Base-by-base conservation (phyloP, 2,113 vertebrate species). In the Alligator mississippiensis region DNA sequence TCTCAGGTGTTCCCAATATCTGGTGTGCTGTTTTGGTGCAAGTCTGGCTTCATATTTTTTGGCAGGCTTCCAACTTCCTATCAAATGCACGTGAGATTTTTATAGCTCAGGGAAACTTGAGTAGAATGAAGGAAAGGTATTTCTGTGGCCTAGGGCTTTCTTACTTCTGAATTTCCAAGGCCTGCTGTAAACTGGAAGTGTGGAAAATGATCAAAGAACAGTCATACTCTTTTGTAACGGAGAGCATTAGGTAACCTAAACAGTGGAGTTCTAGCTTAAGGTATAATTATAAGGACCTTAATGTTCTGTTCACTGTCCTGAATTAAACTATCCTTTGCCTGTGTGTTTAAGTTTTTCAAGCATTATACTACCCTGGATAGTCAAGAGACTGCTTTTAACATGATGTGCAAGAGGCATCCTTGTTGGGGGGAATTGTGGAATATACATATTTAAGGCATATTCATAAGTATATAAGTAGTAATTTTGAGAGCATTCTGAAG, bases 361-460 rank as follows among this genome's bases (percentile, higher is more conserved):
- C 66, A 19, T 54, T 28, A 19, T 1, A 3, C 34, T 66, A 30
- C 10, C 3, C 14, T 68, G 62, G 34, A 7, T 18, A 34, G 55
- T 30, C 22, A 64, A 64, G 64, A 88, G 88, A 38, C 21, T 13
- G 9, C 28, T 92, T 91, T 90, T 66, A 85, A 27, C 17, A 59
- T 87, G 85, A 13, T 0, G 1, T 81, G 77, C 12, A 16, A 0
- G 0, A 58, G 11, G 27, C 64, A 22, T 0, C 6, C 79, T 87
- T 60, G 68, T 17, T 72, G 66, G n/a, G 55, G 70, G 59, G 66
- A 28, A 14, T 10, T 25, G 16, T 76, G 0, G 0, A 77, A 34
- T 70, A 13, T 70, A 9, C 21, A 3, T 47, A 47, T 47, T 2
- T 47, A 47, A 81, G 80, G 13, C 78, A 3, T 3, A 7, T 60